Evolutionary conservation across 2,888 invertebrate species (phyloP), one percentile per base, ranked within the genome.

Genomic region (Myathropa florea): DNA sequence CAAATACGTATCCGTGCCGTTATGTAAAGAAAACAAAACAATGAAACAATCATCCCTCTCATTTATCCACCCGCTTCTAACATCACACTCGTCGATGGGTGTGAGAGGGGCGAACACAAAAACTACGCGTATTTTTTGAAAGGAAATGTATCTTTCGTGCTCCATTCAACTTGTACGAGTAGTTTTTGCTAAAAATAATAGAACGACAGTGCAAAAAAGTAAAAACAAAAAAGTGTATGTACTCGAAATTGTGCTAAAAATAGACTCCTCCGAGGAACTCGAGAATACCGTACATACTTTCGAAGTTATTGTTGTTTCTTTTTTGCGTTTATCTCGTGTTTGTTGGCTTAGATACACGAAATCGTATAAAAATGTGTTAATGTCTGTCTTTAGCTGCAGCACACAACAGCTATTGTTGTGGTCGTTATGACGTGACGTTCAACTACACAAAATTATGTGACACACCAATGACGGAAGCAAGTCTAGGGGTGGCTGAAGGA

Each of bases 91-190:
- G 18, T 0, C 23, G 10, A 23, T 23, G 55, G 12, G 21, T n/a
- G n/a, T n/a, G 55, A 21, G 55, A 55, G n/a, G n/a, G n/a, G 6
- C n/a, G 61, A 72, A 63, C 23, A 57, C 33, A 33, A 73, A 63
- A 73, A 63, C 53, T 55, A 23, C 33, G 72, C 30, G 72, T 63
- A 73, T n/a, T 73, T 57, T 46, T 46, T 18, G 21, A 55, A 26
- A 64, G 73, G 64, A 75, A 75, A 75, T 64, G 73, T 75, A 60
- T 61, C 55, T 30, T 75, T 57, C 14, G 73, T 75, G 73, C 73
- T 65, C 36, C 73, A 57, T 75, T 75, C 64, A 65, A 75, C 55
- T 57, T 57, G 26, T 75, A n/a, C n/a, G n/a, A n/a, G n/a, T n/a
- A 55, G 55, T 64, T 36, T 36, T 55, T 61, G 46, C 71, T 73